Evolutionary conservation across 2,113 vertebrate species (phyloP), one percentile per base, ranked within the genome.

Genomic region (Empidonax alnorum): DNA sequence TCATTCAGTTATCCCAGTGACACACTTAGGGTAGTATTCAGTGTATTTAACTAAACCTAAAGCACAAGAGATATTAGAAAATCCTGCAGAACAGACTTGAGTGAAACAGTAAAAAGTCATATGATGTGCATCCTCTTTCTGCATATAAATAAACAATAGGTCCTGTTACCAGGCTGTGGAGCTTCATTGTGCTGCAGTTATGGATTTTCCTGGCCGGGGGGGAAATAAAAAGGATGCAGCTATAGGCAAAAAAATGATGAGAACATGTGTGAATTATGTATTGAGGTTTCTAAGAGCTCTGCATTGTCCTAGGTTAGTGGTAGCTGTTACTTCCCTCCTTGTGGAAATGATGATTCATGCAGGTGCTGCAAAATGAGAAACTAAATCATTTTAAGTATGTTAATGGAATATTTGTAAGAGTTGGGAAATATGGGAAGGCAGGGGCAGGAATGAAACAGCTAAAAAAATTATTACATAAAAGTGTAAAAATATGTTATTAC

Each of bases 201-300:
- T 4, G 22, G 75, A 84, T 95, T 95, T 91, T 84, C 76, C 61
- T 92, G 79, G 49, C 76, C 7, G 65, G 41, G 39, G 50, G 79
- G 20, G 23, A 28, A 77, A 74, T 65, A 72, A 37, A 75, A 90
- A 87, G 39, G 65, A 79, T 79, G 27, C 39, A 61, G 47, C 47
- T 58, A n/a, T n/a, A 67, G 50, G 7, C 20, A 21, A 11, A 9
- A 35, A n/a, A 62, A n/a, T 11, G 4, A 61, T 59, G 52, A 33
- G 49, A 95, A 73, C 33, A 44, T n/a, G 52, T 71, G 28, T 91
- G 76, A 96, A 80, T 93, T 90, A 91, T 87, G 53, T 69, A 94
- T 75, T 77, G 62, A 79, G 37, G 39, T 84, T 91, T 91, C 58
- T 74, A 63, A 79, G 44, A 75, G 39, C 52, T 84, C 58, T 87